These are phyloP conservation scores for Zaprionus africanus DNA, from an alignment of 1,140 invertebrate species.

Conservation along the genomic window DNA sequence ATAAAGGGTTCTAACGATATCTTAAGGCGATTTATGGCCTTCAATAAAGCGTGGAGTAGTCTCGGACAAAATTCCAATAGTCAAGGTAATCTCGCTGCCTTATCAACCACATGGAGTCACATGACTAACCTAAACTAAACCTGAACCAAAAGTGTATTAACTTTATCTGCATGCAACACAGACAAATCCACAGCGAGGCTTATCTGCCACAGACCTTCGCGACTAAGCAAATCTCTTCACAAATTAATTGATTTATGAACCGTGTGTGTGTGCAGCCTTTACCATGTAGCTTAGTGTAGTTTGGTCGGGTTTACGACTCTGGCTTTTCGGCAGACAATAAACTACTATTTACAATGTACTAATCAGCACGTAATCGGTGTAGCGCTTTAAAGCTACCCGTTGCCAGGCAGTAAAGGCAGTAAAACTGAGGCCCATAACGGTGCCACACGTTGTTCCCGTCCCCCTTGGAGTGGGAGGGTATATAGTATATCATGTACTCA, in stretches of 20 bases:
- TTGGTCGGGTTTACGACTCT: conserved; percentile 12
- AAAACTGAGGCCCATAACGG: background rate
- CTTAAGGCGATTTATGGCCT: conserved; percentile 34
- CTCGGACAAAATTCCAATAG: conserved; percentile 25
- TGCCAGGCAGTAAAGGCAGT: conserved; percentile 43
- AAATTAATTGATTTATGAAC: conserved; percentile 42
- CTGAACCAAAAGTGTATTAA: background rate
- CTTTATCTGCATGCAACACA: conserved; percentile 4
- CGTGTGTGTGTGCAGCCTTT: background rate
- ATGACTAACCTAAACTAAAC: background rate
- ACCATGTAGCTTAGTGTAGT: background rate
- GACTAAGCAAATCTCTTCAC: conserved; percentile 40
- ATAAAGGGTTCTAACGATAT: conserved; percentile 22
- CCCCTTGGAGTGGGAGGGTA: background rate
- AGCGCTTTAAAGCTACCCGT: conserved; percentile 21
- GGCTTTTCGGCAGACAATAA: conserved; percentile 36
- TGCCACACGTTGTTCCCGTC: background rate
- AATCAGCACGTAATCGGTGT: conserved; percentile 48
- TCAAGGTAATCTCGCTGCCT: conserved; percentile 31
- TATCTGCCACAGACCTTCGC: conserved; percentile 20
- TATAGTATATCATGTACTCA: background rate
- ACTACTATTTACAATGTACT: conserved; percentile 48
- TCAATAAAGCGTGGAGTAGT: conserved; percentile 17
- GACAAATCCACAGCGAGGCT: conserved; percentile 7
- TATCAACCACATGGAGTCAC: conserved; percentile 18